Evolutionary conservation across 2,888 invertebrate species (phyloP).

Genomic region (Brenthis hecate): DNA sequence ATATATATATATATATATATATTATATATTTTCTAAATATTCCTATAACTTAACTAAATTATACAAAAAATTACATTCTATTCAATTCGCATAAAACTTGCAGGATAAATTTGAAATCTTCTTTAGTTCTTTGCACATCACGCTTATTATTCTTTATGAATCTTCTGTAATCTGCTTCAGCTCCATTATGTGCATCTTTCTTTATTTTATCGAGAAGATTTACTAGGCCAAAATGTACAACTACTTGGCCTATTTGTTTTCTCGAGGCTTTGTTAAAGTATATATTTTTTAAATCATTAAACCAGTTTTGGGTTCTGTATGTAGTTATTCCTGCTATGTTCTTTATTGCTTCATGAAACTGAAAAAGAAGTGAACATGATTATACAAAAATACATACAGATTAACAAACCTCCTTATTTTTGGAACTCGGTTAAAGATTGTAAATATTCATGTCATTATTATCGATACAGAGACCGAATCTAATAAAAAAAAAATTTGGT

Average conservation of each 20-base stretch:
- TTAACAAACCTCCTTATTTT: too few species aligned
- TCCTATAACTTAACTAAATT: background rate
- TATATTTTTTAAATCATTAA: constrained; percentile 53
- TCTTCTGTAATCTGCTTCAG: constrained; percentile 47
- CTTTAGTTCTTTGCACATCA: constrained; percentile 46
- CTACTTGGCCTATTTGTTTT: constrained; percentile 49
- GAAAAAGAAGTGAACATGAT: constrained; percentile 42
- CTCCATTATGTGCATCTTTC: constrained; percentile 46
- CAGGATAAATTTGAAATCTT: constrained; percentile 53
- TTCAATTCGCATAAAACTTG: constrained; percentile 49
- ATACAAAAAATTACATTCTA: background rate
- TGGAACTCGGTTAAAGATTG: too few species aligned
- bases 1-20: too few species aligned
- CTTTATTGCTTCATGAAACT: constrained; percentile 64
- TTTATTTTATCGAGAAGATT: constrained; percentile 58
- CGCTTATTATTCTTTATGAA: constrained; percentile 49
- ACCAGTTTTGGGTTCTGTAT: constrained; percentile 59
- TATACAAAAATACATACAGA: too few species aligned
- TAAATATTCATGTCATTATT: too few species aligned
- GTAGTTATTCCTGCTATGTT: constrained; percentile 56
- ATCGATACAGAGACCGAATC: too few species aligned
- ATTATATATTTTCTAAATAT: background rate
- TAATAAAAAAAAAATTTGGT: too few species aligned
- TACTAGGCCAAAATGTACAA: constrained; percentile 55
- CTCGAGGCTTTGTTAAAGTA: constrained; percentile 47